Evolutionary conservation across 2,797 vertebrate species (phyloP), one percentile per base, ranked within the genome.

Genomic region (Etheostoma nigrum): DNA sequence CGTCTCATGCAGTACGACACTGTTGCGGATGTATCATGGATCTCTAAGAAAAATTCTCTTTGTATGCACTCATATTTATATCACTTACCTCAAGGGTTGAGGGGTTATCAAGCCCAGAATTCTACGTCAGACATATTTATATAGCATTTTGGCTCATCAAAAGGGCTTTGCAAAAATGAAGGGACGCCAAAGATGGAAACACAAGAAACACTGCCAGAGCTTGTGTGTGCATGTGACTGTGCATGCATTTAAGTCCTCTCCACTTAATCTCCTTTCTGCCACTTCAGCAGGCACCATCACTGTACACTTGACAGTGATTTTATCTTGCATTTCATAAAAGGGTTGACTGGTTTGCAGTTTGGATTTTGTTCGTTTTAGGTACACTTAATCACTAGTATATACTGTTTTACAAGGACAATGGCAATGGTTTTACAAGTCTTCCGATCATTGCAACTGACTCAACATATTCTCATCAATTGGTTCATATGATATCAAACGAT

Each of bases 201-300:
- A 53, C 19, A 58, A 54, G 65, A 86, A 60, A 67, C 30, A 30
- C 18, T 47, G 59, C 42, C 66, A 69, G 30, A n/a, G 21, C 18
- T 42, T 58, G 62, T 73, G 19, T 64, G 65, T 10, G 19, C 27
- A 64, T 78, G 74, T 81, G 76, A 61, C 59, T 59, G 13, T 19
- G 74, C 79, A 79, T 78, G 45, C 10, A 68, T 78, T 83, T 65
- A 66, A 42, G 16, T 67, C 72, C 73, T 54, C 54, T 42, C n/a
- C 64, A 54, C 33, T 12, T 78, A 84, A 84, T 82, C 82, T 80
- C 57, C 52, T 51, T 70, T 79, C 71, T 82, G 73, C 84, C 21
- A 25, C 75, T 74, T 81, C 77, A 78, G 73, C 84, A 83, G 47
- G 47, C 53, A 61, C 19, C 9, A 67, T 63, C 58, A 59, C 40